Evolutionary conservation across 1,140 invertebrate genomes (phyloP), one percentile per base, ranked within the genome.

Genomic region (Brachionus rotundiformis): DNA sequence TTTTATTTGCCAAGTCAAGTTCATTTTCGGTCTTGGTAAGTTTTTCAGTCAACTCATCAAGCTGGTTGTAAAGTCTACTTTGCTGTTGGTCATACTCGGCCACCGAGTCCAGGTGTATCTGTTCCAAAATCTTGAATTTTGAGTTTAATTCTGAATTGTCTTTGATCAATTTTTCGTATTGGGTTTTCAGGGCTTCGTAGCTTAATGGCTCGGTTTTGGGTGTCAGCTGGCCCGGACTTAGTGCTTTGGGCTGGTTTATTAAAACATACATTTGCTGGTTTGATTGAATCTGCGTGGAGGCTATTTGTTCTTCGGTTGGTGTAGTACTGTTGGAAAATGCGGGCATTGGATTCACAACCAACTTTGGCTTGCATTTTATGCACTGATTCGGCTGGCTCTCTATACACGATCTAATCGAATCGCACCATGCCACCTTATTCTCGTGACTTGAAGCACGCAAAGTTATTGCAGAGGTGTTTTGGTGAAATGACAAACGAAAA

Each of bases 261-360:
- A 29, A 25, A 29, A 63, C 59, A 10, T 13, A 31, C 59, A 63
- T 63, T 63, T 23, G 59, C n/a, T 63, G 61, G n/a, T 16, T 25
- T 27, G 61, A 16, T 33, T 29, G 47, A 11, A 8, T 13, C 29
- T 8, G 2, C 6, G 29, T 36, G 16, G 63, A 36, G 10, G 68
- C 13, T 13, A 71, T 6, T 41, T 73, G 68, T 1, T 73, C 36
- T 0, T 44, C 33, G 19, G 63, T 68, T 31, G 68, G 36, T 44
- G 68, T 73, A 11, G 68, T 19, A 29, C 41, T 39, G 25, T 33
- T 59, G 10, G 31, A 41, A 79, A 39, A 39, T 0, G 76, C 31
- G 4, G 76, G 76, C 76, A 79, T 79, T 10, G 76, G 76, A 31
- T 79, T 79, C 23, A 79, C 76, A n/a, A 79, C 76, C 19, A 79